These are phyloP conservation scores for Rhipidura dahli DNA, from an alignment of 2,113 vertebrate species.

Conservation along the genomic window DNA sequence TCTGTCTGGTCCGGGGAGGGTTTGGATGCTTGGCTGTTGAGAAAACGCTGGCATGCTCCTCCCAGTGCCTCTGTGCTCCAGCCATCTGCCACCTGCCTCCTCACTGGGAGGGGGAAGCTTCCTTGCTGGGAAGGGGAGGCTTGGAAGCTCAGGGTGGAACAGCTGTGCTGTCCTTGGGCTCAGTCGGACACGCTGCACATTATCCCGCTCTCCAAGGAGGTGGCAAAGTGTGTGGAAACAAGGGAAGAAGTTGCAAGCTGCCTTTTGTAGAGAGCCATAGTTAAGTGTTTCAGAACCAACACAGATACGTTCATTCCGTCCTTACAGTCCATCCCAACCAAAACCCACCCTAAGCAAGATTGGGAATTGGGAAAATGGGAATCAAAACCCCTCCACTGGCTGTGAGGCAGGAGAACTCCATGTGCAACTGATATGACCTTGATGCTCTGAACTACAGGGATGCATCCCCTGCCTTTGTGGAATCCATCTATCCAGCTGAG, in stretches of 20 bases:
- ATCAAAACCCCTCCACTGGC: neutral
- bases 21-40: neutral
- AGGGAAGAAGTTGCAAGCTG: neutral
- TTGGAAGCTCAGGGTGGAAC: neutral
- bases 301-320: accelerated
- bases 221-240: neutral
- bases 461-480: neutral
- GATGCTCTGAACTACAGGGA: neutral
- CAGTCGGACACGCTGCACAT: neutral
- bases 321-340: neutral
- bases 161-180: neutral
- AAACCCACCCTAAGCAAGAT: neutral
- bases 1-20: accelerated
- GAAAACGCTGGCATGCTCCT: neutral
- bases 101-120: too few species aligned
- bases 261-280: neutral
- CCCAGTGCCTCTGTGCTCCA: neutral
- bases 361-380: neutral
- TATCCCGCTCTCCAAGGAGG: neutral
- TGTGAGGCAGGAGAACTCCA: neutral
- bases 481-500: neutral
- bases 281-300: neutral
- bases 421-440: neutral
- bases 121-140: neutral
- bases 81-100: neutral